Evolutionary conservation across 37 sponge, comb jelly and placozoan genomes (phyloP).

Genomic region (Ephydatia muelleri): DNA sequence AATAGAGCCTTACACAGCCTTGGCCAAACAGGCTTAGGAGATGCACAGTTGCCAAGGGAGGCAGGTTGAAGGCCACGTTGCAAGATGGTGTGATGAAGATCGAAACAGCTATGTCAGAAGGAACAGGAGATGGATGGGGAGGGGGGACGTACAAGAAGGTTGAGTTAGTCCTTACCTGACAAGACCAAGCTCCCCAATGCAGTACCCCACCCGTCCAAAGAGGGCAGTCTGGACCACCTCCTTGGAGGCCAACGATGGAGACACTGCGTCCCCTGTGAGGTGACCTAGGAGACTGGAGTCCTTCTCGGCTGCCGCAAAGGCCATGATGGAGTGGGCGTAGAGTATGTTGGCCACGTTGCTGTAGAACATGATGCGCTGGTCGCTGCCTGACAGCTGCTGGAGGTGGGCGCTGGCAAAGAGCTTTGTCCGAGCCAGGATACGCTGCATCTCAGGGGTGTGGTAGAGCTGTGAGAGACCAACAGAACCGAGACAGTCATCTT

Average conservation of each 20-base stretch:
- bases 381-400: conserved; percentile 20
- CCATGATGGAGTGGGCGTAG: conserved; percentile 63
- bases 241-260: conserved; percentile 10
- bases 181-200: conserved; percentile 73
- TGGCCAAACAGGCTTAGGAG: background rate
- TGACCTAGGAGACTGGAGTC: background rate
- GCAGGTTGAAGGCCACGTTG: conserved; percentile 32
- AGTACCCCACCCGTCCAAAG: conserved; percentile 60
- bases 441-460: conserved; percentile 40
- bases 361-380: conserved; percentile 65
- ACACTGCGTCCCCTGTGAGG: background rate
- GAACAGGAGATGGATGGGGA: background rate
- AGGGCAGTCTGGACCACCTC: conserved; percentile 12
- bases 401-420: conserved; percentile 53
- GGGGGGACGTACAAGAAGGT: background rate
- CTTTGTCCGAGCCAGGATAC: conserved; percentile 24
- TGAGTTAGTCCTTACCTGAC: conserved; percentile 44
- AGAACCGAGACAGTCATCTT: conserved; percentile 22
- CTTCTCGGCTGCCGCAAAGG: conserved; percentile 8
- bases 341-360: conserved; percentile 76
- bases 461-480: conserved; percentile 21
- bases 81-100: conserved; percentile 68
- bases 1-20: background rate
- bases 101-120: conserved; percentile 41
- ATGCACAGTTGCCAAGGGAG: background rate